Percentiles rank a stretch among this genome's conserved stretches.
Conservation (phyloP, 2,797 vertebrate species). For the Epinephelus awoara region DNA sequence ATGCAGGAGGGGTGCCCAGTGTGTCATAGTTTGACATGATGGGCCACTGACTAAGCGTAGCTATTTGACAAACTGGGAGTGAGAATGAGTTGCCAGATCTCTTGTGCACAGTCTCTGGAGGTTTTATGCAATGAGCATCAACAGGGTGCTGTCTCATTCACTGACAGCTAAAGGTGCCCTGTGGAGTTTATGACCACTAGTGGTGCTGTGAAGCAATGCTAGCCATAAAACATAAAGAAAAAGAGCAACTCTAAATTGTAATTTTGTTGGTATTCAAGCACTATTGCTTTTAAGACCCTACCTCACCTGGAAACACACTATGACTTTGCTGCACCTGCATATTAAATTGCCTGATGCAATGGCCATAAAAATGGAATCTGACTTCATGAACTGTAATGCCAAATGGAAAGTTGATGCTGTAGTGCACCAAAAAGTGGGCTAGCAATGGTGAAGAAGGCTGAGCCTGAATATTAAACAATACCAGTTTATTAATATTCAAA, state of each 20-base stretch:
- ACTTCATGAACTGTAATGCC: not conserved
- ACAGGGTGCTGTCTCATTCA: not conserved
- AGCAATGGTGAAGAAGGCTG: no score
- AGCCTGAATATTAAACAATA: no score
- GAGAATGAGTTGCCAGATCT: no score
- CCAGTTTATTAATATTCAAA: no score
- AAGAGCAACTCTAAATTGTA: not conserved
- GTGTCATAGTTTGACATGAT: no score
- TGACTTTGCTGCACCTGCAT: not conserved
- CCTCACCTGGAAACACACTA: not conserved
- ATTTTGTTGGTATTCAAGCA: not conserved
- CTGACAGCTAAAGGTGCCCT: not conserved
- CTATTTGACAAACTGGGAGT: no score
- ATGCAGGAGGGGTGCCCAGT: no score
- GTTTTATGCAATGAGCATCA: slow-evolving; percentile 3
- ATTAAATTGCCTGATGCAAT: not conserved
- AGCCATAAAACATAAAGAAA: not conserved
- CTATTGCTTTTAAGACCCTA: not conserved
- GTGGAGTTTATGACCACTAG: not conserved
- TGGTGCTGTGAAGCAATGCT: not conserved
- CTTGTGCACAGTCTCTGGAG: not conserved
- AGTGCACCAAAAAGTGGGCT: no score
- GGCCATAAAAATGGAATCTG: not conserved
- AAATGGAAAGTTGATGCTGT: not conserved
- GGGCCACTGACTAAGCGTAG: no score